Evolutionary conservation across 1,140 invertebrate genomes (phyloP).

Genomic region (Scylla paramamosain): DNA sequence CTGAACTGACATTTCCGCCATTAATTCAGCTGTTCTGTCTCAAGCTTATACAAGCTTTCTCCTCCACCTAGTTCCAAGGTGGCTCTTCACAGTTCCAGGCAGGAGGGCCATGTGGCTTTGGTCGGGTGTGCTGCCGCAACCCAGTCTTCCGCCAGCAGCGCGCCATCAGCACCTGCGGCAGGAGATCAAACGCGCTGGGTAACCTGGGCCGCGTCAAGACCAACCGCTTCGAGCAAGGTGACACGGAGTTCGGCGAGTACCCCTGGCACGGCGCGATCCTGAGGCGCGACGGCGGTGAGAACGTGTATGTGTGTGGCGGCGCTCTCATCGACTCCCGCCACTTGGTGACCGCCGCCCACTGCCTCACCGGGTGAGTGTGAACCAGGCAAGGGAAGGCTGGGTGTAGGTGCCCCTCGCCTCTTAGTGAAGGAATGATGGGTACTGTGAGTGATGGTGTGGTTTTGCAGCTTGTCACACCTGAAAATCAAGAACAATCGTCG

Average conservation of each 20-base stretch:
- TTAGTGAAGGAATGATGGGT: background rate
- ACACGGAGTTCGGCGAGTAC: conserved; percentile 77
- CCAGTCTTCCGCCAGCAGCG: conserved; percentile 56
- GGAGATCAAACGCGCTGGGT: conserved; percentile 45
- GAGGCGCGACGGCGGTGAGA: conserved; percentile 93
- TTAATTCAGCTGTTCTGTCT: background rate
- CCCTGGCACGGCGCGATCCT: conserved; percentile 95
- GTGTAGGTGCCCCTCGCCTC: background rate
- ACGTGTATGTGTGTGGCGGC: conserved; percentile 94
- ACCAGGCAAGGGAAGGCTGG: conserved; percentile 75
- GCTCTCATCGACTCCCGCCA: conserved; percentile 91
- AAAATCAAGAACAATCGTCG: no score
- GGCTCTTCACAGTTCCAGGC: no score
- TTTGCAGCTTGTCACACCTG: background rate
- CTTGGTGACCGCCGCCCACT: conserved; percentile 94
- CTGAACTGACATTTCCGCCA: no score
- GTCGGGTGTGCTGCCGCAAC: conserved; percentile 69
- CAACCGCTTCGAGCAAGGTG: conserved; percentile 61
- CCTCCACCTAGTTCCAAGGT: no score
- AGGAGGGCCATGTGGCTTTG: conserved; percentile 39
- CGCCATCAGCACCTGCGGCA: conserved; percentile 59
- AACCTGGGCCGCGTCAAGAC: conserved; percentile 71
- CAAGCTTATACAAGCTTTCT: background rate
- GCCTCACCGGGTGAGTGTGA: conserved; percentile 89
- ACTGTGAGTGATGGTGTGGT: background rate